A percentile compares a stretch with the other conserved stretches of the same genome.
Conservation (phyloP, 2,113 vertebrate species). For the Pandion haliaetus region DNA sequence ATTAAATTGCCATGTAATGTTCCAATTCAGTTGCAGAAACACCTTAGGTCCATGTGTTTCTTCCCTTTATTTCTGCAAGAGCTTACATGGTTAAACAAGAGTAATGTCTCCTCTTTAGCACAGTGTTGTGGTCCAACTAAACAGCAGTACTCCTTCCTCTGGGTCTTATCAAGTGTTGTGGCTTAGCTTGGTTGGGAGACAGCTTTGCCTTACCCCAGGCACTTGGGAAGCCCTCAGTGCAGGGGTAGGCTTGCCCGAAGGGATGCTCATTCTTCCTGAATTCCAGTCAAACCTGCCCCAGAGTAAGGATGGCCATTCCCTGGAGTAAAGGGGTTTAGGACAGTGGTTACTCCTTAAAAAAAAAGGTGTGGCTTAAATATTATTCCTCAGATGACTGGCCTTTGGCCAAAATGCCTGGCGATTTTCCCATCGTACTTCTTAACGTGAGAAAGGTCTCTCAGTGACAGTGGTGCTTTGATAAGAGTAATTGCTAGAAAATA, state of each 20-base stretch:
- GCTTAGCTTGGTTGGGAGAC: neutral
- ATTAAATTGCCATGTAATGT: neutral
- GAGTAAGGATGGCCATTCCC: neutral
- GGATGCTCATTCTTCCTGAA: neutral
- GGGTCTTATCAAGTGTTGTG: neutral
- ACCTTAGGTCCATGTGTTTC: neutral
- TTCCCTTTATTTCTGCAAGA: neutral
- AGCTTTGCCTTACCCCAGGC: neutral
- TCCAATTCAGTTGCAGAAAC: neutral
- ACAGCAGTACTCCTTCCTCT: neutral
- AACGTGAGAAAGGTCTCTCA: neutral
- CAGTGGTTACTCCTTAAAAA: neutral
- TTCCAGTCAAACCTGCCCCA: neutral
- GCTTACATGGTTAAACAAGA: neutral
- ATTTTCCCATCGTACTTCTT: neutral
- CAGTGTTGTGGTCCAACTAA: neutral
- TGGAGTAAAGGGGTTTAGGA: neutral
- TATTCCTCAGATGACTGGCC: neutral
- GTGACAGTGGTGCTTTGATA: neutral
- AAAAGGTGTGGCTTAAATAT: neutral
- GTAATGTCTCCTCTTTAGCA: neutral
- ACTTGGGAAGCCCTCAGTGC: accelerated
- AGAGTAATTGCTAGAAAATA: neutral
- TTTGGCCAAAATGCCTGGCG: neutral
- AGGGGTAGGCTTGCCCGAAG: accelerated